Percentiles rank a stretch among this genome's conserved stretches.
phyloP scores from a whole-genome alignment of 2,888 invertebrate species.

The Oscheius myriophilus region DNA sequence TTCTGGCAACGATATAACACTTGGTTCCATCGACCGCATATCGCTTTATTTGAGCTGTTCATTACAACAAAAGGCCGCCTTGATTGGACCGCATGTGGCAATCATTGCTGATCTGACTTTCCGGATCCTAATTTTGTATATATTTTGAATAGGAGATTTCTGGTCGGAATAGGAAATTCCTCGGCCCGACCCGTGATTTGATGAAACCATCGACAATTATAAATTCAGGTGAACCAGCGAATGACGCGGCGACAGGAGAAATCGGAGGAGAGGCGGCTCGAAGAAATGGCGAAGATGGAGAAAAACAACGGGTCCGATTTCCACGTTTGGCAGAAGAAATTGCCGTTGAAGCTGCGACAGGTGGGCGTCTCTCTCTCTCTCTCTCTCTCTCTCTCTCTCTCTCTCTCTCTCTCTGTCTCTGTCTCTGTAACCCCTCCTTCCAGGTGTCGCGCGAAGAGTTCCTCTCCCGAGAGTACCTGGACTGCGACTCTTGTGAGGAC shows the following conservation, averaged over 20 bases:
- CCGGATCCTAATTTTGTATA: neutral
- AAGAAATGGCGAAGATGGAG: conserved; percentile 11
- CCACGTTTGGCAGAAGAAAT: conserved; percentile 40
- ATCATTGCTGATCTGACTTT: no score
- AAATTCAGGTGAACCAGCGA: conserved; percentile 24
- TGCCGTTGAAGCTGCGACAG: conserved; percentile 40
- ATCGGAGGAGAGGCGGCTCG: conserved; percentile 8
- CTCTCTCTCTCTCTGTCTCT: no score
- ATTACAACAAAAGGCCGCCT: no score
- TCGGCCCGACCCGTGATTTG: no score
- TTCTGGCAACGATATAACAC: no score
- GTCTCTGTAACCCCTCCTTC: neutral
- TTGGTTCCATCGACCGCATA: no score
- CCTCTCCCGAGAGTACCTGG: conserved; percentile 45
- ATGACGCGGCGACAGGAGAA: conserved; percentile 15
- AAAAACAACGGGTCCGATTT: conserved; percentile 29
- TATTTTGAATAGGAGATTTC: neutral
- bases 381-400: neutral
- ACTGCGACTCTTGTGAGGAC: conserved; percentile 57
- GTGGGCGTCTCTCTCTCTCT: neutral
- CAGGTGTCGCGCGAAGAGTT: conserved; percentile 48
- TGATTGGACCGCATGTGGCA: no score
- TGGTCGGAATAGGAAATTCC: no score
- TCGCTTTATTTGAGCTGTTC: no score
- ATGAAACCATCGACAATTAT: neutral